Base-by-base conservation (phyloP, 2,113 vertebrate species). In the Aspiorhynchus laticeps region DNA sequence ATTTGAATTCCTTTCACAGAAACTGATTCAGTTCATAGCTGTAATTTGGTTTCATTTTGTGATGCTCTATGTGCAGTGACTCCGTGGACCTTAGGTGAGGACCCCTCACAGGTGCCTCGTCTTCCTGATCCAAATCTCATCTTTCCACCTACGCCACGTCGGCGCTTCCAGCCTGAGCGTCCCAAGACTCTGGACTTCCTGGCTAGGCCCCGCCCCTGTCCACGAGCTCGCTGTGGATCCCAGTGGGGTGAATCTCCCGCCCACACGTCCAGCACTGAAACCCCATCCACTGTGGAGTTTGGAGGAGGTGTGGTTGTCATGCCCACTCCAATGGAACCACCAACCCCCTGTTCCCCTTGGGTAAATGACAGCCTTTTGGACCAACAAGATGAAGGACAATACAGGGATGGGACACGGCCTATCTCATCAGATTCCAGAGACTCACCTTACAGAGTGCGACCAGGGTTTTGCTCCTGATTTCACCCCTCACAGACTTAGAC, bases 121-220 rank as follows among this genome's bases (percentile, higher is more conserved):
- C 94, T 99, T 83, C 97, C 98, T 7, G 95, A 99, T 90, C 97
- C 98, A 76, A 98, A 97, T 75, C 74, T 98, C 77, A 95, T 99
- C 87, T 99, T 98, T 61, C 97, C 98, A 80, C 97, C 97, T 7
- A 98, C 97, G 14, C 97, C 97, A 0, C 95, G 97, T 43, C 97
- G 97, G 43, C 95, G 97, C 91, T 95, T 97, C 88, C 95, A 96
- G 33, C 95, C 97, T 21, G 98, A 99, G 92, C 97, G 98, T 82
- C 98, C 98, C 85, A 99, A 99, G 93, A 99, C 98, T 2, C 77
- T 99, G 89, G 97, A 99, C 93, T 97, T 99, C 90, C 93, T 97
- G 76, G 96, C 96, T 21, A 95, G 98, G 67, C 98, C 98, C 8
- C 97, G 98, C 33, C 98, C 98, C 38, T 97, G 96, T 12, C 96